Percentiles rank a stretch among this genome's conserved stretches.
Evolutionary conservation across 2,888 invertebrate genomes (phyloP).

Genomic region (Nysson spinosus): DNA sequence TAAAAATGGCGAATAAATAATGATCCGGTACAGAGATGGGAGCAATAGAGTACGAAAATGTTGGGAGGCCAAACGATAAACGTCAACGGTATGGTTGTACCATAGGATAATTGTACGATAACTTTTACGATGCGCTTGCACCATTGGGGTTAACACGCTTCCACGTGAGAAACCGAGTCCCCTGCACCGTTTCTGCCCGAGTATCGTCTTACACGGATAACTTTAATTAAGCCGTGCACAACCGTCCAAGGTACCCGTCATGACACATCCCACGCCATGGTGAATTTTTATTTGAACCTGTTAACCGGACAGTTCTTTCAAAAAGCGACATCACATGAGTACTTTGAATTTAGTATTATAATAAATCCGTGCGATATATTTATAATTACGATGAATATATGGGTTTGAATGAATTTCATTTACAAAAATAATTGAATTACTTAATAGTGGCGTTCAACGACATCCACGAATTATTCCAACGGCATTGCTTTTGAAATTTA

Average conservation of each 20-base stretch:
- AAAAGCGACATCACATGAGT: too few species aligned
- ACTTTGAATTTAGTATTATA: too few species aligned
- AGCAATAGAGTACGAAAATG: conserved; percentile 50
- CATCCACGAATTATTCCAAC: too few species aligned
- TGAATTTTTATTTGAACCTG: conserved; percentile 5
- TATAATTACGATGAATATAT: too few species aligned
- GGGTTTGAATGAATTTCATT: too few species aligned
- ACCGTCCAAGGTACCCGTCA: conserved; percentile 10
- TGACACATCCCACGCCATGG: conserved; percentile 8
- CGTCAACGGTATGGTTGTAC: conserved; percentile 43
- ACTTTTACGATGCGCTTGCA: conserved; percentile 48
- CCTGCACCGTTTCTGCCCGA: conserved; percentile 12
- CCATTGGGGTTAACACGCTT: conserved; percentile 34
- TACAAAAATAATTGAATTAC: too few species aligned
- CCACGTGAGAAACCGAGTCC: conserved; percentile 42
- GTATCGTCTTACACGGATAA: conserved; percentile 52
- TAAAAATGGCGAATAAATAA: conserved; percentile 24
- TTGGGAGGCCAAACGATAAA: conserved; percentile 53
- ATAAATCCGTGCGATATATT: too few species aligned
- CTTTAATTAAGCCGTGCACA: conserved; percentile 52
- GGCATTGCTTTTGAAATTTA: too few species aligned
- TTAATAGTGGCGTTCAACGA: too few species aligned
- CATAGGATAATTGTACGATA: conserved; percentile 55
- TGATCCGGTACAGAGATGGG: conserved; percentile 15
- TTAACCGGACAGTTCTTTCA: background rate